These are phyloP conservation scores for Nesospiza acunhae DNA, from an alignment of 2,113 vertebrate genomes.

Conservation along the genomic window DNA sequence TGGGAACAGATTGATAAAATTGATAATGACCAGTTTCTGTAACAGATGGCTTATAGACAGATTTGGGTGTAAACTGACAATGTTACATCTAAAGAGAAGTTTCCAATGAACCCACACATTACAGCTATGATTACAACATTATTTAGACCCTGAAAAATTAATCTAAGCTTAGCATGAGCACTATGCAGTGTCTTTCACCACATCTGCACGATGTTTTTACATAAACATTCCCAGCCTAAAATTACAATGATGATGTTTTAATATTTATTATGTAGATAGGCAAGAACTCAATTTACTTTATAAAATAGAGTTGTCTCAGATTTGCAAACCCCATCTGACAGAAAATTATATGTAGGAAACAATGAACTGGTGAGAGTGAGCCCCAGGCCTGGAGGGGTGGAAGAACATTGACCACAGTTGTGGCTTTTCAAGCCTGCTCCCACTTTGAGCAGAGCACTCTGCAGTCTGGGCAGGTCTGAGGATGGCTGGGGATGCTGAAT, in stretches of 20 bases:
- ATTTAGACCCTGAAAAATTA: constrained; percentile 59
- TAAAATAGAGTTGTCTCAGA: neutral
- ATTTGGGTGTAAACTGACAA: constrained; percentile 59
- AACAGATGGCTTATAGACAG: constrained; percentile 70
- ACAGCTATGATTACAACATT: constrained; percentile 48
- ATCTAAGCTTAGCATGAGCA: constrained; percentile 15
- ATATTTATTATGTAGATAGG: constrained; percentile 37
- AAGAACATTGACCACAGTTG: accelerated
- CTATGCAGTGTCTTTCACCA: constrained; percentile 21
- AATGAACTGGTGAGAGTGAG: neutral
- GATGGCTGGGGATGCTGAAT: neutral
- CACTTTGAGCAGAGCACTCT: neutral
- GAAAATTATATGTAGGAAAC: neutral
- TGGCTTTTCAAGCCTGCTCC: neutral
- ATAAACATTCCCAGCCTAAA: constrained; percentile 35
- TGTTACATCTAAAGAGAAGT: constrained; percentile 50
- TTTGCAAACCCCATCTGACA: neutral
- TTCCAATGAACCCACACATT: constrained; percentile 55
- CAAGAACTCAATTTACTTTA: neutral
- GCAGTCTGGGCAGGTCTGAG: neutral
- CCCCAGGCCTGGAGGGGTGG: neutral
- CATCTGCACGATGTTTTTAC: constrained; percentile 35
- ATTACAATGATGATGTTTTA: constrained; percentile 9
- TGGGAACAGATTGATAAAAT: constrained; percentile 70
- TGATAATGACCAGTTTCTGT: constrained; percentile 62